phyloP scores from a whole-genome alignment of 2,888 invertebrate genomes.

The Oxytorus armatus region DNA sequence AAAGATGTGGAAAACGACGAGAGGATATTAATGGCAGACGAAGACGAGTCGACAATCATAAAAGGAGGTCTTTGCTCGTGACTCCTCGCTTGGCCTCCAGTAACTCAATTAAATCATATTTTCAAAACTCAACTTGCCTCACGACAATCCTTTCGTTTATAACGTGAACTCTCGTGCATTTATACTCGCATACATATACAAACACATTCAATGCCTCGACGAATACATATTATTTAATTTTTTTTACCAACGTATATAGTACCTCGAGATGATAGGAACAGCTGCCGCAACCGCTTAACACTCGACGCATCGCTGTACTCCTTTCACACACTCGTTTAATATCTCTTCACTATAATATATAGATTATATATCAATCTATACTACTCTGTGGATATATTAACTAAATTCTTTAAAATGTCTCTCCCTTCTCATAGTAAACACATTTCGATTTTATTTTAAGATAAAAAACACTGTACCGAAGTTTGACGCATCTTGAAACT shows the following conservation, averaged over 20 bases:
- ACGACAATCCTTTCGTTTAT: constrained; percentile 17
- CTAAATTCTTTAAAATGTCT: constrained; percentile 33
- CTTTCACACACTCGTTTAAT: constrained; percentile 47
- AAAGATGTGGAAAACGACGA: constrained; percentile 38
- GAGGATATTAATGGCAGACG: constrained; percentile 9
- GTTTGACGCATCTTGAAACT: neutral
- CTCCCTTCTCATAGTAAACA: constrained; percentile 3
- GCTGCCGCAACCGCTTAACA: constrained; percentile 75
- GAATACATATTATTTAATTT: constrained; percentile 14
- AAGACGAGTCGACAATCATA: constrained; percentile 45
- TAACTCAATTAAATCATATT: constrained; percentile 65
- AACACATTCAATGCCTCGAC: neutral
- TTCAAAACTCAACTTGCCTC: constrained; percentile 36
- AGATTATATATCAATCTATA: neutral
- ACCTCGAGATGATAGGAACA: constrained; percentile 77
- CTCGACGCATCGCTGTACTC: constrained; percentile 73
- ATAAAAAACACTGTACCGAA: neutral
- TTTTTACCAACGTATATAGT: constrained; percentile 52
- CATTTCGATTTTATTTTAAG: too few relatives aligned
- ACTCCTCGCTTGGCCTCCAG: constrained; percentile 34
- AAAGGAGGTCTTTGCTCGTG: constrained; percentile 42
- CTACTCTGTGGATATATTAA: constrained; percentile 14
- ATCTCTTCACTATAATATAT: constrained; percentile 24
- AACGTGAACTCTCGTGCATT: constrained; percentile 13
- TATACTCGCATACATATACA: neutral